Evolutionary conservation across 2,888 invertebrate genomes (phyloP), one percentile per base, ranked within the genome.

Genomic region (Diaphora mendica): DNA sequence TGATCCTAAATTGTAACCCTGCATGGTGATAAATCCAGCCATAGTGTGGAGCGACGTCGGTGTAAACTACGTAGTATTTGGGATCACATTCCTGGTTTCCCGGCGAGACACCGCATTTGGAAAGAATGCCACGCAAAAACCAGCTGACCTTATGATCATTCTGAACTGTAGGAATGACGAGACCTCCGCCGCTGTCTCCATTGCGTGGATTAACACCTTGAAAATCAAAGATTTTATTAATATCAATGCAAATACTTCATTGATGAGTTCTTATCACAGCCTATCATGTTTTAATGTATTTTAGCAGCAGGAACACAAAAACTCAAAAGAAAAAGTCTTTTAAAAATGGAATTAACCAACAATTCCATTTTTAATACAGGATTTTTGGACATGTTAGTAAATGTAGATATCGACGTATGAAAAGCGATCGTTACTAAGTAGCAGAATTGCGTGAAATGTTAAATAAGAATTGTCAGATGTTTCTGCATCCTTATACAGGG

Each of bases 131-230:
- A n/a, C 94, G 88, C 0, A 95, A 86, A 75, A 92, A 90, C 93
- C 93, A 95, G 79, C 91, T 93, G 59, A 94, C 86, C 83, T 88
- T 91, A 83, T 93, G 91, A 75, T 94, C 94, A 4, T 86, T 72
- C 74, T 92, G 92, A 51, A 91, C 79, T 4, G 89, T 90, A 35
- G 92, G 91, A 62, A 96, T 89, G 0, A 95, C 91, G 2, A 97
- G 89, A 30, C 97, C 97, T 26, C 97, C 96, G 0, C 97, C 97
- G 77, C 97, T 97, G 83, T 97, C 97, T 0, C 97, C 97, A 84
- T 97, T 97, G 65, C 97, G 96, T 35, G 96, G 96, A 64, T 96
- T 96, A 15, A 94, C 94, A 23, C 94, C 96, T 96, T 84, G 26
- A 89, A 74, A 73, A 30, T 26, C 1, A 7, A 59, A n/a, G 39